Conservation (phyloP, 2,113 vertebrate genomes). For the Phocoena sinus region DNA sequence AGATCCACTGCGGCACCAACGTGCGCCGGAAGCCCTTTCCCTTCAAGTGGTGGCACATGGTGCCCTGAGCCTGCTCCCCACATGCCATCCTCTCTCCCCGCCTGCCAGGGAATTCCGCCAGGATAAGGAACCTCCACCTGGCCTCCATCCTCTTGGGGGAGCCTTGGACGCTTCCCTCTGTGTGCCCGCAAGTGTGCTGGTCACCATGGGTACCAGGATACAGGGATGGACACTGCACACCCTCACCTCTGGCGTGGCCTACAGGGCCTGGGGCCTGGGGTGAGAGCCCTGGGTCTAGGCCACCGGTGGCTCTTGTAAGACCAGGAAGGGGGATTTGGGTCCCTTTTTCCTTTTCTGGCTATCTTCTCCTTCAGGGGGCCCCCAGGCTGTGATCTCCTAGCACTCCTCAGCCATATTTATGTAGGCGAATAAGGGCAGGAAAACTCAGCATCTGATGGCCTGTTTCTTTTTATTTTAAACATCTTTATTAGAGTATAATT, state of each 20-base stretch:
- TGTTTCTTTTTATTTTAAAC: no score
- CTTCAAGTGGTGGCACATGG: constrained; percentile 91
- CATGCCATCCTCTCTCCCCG: neutral
- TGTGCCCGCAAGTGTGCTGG: neutral
- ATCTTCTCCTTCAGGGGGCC: neutral
- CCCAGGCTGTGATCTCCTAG: neutral
- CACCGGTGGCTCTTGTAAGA: neutral
- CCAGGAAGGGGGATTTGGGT: neutral
- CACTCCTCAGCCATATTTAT: neutral
- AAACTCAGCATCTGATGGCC: neutral
- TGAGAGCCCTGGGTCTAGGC: neutral
- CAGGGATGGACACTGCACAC: rapidly evolving
- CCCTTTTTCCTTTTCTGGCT: neutral
- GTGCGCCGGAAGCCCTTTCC: constrained; percentile 84
- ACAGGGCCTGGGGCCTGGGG: neutral
- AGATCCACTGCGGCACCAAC: constrained; percentile 93
- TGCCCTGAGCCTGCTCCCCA: constrained; percentile 75
- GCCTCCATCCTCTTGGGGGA: neutral
- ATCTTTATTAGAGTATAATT: no score
- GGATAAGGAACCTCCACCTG: rapidly evolving
- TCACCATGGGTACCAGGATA: neutral
- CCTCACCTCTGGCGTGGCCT: neutral
- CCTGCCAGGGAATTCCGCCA: neutral
- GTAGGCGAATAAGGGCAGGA: neutral
- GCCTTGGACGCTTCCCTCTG: rapidly evolving